Percentiles rank a stretch among this genome's conserved stretches.
Conservation (phyloP, 2,888 invertebrate species). For the Uloborus plumipes region DNA sequence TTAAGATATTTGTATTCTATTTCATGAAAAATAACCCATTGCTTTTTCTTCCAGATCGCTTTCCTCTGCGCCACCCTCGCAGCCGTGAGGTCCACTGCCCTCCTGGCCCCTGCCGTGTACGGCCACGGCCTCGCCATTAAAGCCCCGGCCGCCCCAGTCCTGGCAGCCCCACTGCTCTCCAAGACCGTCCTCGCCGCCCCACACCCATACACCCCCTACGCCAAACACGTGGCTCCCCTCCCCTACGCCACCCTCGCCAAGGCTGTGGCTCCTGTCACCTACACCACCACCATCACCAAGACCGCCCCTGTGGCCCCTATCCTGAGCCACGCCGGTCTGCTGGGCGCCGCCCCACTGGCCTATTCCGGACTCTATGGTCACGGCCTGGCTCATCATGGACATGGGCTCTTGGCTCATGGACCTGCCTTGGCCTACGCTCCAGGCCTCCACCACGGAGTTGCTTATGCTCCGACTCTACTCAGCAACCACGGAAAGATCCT, state of each 20-base stretch:
- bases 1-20: not conserved
- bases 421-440: not conserved
- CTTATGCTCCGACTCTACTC: not conserved
- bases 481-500: constrained; percentile 33
- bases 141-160: constrained; percentile 34
- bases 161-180: constrained; percentile 29
- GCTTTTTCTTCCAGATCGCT: constrained; percentile 17
- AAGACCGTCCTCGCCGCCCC: constrained; percentile 28
- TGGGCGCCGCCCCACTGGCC: constrained; percentile 43
- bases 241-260: constrained; percentile 1
- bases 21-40: too few species aligned
- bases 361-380: constrained; percentile 18
- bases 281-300: constrained; percentile 24
- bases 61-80: constrained; percentile 41
- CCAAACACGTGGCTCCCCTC: constrained; percentile 2
- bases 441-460: not conserved
- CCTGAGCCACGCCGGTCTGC: constrained; percentile 29
- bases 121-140: constrained; percentile 30
- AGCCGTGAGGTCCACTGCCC: constrained; percentile 25
- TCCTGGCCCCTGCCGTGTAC: constrained; percentile 29
- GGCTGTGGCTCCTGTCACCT: constrained; percentile 13
- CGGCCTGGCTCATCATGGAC: constrained; percentile 7
- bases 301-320: constrained; percentile 27
- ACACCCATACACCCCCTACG: constrained; percentile 5
- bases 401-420: constrained; percentile 27